Percentiles rank a stretch among this genome's conserved stretches.
Conservation (phyloP, 1,140 invertebrate genomes). For the Neotoxoptera formosana region DNA sequence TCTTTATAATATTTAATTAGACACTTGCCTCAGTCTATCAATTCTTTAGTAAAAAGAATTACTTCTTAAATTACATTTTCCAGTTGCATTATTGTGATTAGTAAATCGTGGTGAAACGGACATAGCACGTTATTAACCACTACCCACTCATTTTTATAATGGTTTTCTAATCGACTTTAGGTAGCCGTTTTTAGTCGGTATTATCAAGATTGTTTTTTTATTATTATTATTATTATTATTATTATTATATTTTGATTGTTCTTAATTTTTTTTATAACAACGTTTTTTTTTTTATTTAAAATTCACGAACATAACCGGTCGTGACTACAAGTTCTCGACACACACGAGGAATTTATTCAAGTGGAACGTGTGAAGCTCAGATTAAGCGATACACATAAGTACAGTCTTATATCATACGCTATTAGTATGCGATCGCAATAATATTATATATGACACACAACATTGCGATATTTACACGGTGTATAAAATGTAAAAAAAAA, state of each 20-base stretch:
- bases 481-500: neutral
- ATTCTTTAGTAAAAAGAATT: neutral
- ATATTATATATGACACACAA: neutral
- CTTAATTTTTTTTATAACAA: neutral
- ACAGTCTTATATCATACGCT: neutral
- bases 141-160: neutral
- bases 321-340: conserved; percentile 28
- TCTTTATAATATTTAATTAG: neutral
- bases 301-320: neutral
- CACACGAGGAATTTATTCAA: neutral
- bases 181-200: neutral
- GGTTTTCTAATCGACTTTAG: neutral
- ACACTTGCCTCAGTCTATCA: neutral
- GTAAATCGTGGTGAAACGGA: neutral
- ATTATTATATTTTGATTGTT: conserved; percentile 13
- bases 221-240: neutral
- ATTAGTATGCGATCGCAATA: neutral
- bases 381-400: conserved; percentile 12
- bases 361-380: conserved; percentile 27
- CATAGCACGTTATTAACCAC: neutral
- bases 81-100: neutral
- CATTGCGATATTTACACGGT: neutral
- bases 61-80: neutral
- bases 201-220: neutral
- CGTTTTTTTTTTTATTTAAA: neutral